Conservation (phyloP, 1,140 invertebrate species). For the Penaeus vannamei region DNA sequence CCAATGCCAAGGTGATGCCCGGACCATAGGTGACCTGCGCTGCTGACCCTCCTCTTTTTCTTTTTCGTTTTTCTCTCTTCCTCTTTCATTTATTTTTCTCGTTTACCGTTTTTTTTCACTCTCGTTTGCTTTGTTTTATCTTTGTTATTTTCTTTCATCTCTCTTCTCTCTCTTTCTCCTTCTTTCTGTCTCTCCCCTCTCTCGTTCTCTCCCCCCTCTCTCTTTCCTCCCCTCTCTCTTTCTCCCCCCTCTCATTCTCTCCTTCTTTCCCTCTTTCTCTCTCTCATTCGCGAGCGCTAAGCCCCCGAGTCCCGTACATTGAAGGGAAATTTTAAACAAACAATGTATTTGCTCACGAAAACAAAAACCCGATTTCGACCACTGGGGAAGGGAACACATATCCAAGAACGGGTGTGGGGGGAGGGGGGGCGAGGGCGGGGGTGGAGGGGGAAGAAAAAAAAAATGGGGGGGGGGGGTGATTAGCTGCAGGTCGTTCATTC, state of each 20-base stretch:
- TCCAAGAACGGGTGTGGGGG: neutral
- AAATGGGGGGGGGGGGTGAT: neutral
- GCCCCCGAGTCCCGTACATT: neutral
- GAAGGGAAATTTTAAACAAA: slow-evolving; percentile 61
- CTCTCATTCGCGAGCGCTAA: neutral
- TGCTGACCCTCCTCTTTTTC: neutral
- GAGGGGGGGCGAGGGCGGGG: too few relatives aligned
- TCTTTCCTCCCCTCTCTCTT: neutral
- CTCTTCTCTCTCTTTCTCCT: neutral
- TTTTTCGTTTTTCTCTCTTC: neutral
- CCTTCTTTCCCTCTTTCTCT: neutral
- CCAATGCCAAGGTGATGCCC: neutral
- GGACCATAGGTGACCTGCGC: slow-evolving; percentile 5
- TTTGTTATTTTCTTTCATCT: neutral
- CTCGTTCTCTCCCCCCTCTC: neutral
- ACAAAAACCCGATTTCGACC: slow-evolving; percentile 47
- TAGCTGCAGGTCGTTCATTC: too few relatives aligned
- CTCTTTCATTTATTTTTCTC: neutral
- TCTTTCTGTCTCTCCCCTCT: neutral
- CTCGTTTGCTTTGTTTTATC: too few relatives aligned
- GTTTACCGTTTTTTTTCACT: neutral
- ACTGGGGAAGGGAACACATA: slow-evolving; percentile 26
- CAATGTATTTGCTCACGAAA: slow-evolving; percentile 61
- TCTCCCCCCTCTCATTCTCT: neutral
- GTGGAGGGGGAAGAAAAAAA: neutral